Percentiles rank a stretch among this genome's conserved stretches.
Conservation (phyloP, 2,113 vertebrate species). For the Sceloporus undulatus region DNA sequence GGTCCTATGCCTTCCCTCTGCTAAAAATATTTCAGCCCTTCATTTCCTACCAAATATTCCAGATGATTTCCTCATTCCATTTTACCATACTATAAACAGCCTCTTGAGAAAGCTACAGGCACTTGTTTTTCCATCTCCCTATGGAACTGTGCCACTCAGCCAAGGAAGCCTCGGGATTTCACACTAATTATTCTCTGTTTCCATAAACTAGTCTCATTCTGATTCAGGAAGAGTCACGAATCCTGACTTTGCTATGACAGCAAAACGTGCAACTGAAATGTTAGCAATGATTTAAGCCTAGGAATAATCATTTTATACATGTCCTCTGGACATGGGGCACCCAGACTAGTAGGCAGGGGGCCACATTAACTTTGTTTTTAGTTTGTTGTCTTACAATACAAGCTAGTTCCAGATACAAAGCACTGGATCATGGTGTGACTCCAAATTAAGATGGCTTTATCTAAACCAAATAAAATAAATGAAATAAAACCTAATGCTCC, state of each 20-base stretch:
- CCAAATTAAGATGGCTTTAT: no score
- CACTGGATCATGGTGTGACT: no score
- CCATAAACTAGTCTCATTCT: constrained; percentile 33
- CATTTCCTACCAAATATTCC: constrained; percentile 36
- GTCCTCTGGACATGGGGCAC: background rate
- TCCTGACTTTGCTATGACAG: background rate
- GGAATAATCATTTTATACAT: constrained; percentile 26
- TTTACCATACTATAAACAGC: constrained; percentile 36
- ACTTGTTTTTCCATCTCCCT: constrained; percentile 60
- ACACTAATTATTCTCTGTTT: constrained; percentile 56
- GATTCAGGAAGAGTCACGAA: background rate
- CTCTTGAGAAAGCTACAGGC: constrained; percentile 23
- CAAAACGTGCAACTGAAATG: constrained; percentile 11
- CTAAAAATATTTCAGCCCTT: constrained; percentile 39
- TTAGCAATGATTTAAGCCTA: constrained; percentile 23
- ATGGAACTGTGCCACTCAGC: constrained; percentile 37
- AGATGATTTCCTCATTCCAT: constrained; percentile 48
- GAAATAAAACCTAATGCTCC: no score
- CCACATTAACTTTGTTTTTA: background rate
- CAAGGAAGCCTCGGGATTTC: constrained; percentile 39
- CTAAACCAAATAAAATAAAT: no score
- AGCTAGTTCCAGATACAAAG: no score
- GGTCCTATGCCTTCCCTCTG: constrained; percentile 18
- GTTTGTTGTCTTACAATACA: no score
- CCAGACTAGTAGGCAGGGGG: background rate